Conservation (phyloP, 2,797 vertebrate species). For the Sparidentex hasta region DNA sequence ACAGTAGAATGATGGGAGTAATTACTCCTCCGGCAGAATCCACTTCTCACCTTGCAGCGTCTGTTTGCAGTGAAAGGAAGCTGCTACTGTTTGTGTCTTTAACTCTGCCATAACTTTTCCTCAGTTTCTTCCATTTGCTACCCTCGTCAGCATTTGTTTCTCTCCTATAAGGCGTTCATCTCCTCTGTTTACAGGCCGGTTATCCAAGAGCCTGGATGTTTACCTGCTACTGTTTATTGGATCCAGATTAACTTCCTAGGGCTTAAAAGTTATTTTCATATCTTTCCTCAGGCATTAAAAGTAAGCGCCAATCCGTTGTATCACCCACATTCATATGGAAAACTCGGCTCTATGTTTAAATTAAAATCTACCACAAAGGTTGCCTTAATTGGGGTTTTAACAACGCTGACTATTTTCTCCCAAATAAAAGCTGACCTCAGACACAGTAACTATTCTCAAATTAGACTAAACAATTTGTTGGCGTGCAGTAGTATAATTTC, state of each 20-base stretch:
- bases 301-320: slow-evolving; percentile 14
- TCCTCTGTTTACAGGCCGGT: slow-evolving; percentile 12
- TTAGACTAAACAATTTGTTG: slow-evolving; percentile 55
- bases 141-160: neutral
- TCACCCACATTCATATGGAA: slow-evolving; percentile 45
- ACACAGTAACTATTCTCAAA: slow-evolving; percentile 65
- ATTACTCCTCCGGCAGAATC: slow-evolving; percentile 31
- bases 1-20: slow-evolving; percentile 58
- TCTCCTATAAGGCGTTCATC: neutral
- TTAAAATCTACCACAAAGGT: slow-evolving; percentile 60
- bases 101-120: slow-evolving; percentile 9
- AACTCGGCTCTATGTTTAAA: slow-evolving; percentile 46
- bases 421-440: slow-evolving; percentile 74
- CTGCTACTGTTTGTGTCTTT: slow-evolving; percentile 41
- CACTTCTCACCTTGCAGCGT: slow-evolving; percentile 42
- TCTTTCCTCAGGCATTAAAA: slow-evolving; percentile 30
- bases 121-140: slow-evolving; percentile 5
- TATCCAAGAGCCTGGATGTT: slow-evolving; percentile 22
- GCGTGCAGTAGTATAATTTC: slow-evolving; percentile 36
- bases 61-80: slow-evolving; percentile 27
- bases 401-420: slow-evolving; percentile 58
- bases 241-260: neutral
- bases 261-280: slow-evolving; percentile 25
- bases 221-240: slow-evolving; percentile 23
- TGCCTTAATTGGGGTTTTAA: slow-evolving; percentile 64